Percentiles rank a stretch among this genome's conserved stretches.
These are phyloP conservation scores for Dipodomys ordii DNA, from an alignment of 2,113 vertebrate genomes.

Conservation along the genomic window DNA sequence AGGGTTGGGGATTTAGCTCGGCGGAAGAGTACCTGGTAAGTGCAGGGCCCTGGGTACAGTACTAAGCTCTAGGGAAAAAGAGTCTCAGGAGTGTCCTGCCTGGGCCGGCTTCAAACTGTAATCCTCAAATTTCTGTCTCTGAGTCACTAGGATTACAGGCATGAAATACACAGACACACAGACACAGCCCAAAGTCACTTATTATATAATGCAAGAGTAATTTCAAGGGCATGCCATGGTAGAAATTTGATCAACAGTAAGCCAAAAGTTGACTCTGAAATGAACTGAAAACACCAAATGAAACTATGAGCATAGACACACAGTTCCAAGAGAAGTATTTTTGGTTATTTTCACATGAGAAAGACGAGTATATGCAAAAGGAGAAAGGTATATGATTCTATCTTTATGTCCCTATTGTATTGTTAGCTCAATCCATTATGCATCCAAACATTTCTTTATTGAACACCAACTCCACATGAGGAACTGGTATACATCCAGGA, in stretches of 20 bases:
- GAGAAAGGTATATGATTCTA: background rate
- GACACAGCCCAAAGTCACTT: too few species aligned
- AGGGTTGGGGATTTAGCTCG: too few species aligned
- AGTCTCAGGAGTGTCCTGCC: too few species aligned
- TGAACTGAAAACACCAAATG: slow-evolving; percentile 13
- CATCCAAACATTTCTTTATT: background rate
- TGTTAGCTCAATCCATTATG: background rate
- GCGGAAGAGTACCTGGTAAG: too few species aligned
- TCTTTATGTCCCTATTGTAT: background rate
- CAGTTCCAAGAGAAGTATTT: background rate
- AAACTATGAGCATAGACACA: background rate
- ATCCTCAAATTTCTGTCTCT: too few species aligned
- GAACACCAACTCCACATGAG: background rate
- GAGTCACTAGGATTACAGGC: too few species aligned
- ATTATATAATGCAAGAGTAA: background rate
- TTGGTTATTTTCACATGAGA: slow-evolving; percentile 28
- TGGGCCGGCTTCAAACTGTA: too few species aligned
- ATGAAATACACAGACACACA: too few species aligned
- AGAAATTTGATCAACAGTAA: background rate
- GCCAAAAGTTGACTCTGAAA: slow-evolving; percentile 12
- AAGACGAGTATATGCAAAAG: background rate
- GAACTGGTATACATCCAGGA: background rate
- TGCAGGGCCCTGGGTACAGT: too few species aligned
- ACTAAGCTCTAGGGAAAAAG: too few species aligned
- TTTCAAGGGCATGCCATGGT: background rate